Conservation (phyloP, 2,888 invertebrate species). For the Troglohyphantes excavatus region DNA sequence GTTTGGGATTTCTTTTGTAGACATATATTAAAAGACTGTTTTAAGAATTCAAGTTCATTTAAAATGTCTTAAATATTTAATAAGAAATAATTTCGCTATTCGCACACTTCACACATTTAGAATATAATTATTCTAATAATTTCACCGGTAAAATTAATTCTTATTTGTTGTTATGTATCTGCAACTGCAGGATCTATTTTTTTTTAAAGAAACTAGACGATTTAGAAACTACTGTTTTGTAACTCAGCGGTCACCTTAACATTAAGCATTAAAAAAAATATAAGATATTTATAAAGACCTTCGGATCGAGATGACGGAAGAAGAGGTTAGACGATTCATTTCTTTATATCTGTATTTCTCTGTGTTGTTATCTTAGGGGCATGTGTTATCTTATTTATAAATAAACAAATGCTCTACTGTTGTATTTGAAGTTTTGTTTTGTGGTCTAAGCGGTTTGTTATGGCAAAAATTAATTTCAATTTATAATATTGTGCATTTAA, state of each 20-base stretch:
- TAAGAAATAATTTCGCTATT: no score
- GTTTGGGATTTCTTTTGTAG: no score
- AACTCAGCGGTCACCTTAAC: conserved; percentile 41
- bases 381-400: conserved; percentile 32
- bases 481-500: not conserved
- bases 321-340: conserved; percentile 24
- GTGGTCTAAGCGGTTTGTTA: not conserved
- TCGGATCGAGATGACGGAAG: conserved; percentile 33
- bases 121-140: no score
- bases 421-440: not conserved
- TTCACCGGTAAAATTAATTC: no score
- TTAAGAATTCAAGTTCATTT: no score
- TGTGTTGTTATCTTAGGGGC: not conserved
- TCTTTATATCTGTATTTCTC: not conserved
- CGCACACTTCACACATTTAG: no score
- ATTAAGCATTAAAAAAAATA: not conserved
- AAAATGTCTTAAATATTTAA: no score
- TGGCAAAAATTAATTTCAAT: not conserved
- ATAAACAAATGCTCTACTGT: conserved; percentile 46
- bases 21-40: no score
- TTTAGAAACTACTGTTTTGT: no score
- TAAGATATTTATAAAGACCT: not conserved
- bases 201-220: no score
- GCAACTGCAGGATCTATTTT: no score
- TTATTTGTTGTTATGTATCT: no score